These are phyloP conservation scores for Numenius arquata DNA, from an alignment of 2,113 vertebrate genomes.

Conservation along the genomic window DNA sequence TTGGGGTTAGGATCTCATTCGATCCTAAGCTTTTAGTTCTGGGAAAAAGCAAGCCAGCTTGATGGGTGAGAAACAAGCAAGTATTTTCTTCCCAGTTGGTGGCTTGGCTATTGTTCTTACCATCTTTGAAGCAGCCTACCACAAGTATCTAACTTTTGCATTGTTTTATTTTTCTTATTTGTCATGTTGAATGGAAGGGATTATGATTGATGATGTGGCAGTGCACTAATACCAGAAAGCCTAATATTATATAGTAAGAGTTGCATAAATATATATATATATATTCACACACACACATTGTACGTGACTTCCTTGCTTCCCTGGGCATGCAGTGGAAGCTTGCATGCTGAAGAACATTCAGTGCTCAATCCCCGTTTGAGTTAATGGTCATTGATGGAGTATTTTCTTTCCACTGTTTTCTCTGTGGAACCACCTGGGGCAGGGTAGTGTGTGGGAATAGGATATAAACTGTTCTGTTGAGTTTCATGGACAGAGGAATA, in stretches of 20 bases:
- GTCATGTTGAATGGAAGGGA: neutral
- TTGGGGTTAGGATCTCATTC: neutral
- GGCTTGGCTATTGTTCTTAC: neutral
- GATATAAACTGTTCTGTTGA: neutral
- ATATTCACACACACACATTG: too few relatives aligned
- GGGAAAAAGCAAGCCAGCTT: neutral
- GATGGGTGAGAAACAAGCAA: neutral
- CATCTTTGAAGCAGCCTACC: neutral
- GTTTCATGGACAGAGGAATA: neutral
- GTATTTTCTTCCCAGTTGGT: neutral
- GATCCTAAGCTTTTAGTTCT: neutral
- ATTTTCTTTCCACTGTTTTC: neutral
- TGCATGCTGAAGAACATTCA: neutral
- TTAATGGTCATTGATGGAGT: neutral
- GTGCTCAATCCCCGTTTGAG: accelerated
- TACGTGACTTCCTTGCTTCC: neutral
- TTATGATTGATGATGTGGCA: neutral
- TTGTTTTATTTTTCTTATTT: neutral
- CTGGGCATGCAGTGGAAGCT: neutral
- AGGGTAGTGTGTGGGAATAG: neutral
- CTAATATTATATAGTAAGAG: neutral
- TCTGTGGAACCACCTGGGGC: neutral
- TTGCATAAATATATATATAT: neutral
- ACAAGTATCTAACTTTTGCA: neutral
- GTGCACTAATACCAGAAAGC: neutral